Percentiles rank a stretch among this genome's conserved stretches.
Evolutionary conservation across 2,797 vertebrate genomes (phyloP).

Genomic region (Thamnophis elegans): DNA sequence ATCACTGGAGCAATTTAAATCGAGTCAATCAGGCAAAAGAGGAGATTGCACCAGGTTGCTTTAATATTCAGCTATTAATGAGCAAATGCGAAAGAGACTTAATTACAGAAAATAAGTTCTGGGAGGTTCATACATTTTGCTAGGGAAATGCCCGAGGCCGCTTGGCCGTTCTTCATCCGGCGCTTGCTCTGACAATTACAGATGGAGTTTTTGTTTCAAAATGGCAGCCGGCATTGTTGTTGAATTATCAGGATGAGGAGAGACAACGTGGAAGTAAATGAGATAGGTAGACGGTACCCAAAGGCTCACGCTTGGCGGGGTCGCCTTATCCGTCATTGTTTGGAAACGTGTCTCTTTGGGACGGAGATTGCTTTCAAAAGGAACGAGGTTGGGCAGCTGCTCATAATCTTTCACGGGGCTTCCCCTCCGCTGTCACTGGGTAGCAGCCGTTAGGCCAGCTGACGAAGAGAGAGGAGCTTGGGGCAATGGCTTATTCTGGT

Average conservation of each 20-base stretch:
- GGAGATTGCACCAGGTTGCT: conserved; percentile 23
- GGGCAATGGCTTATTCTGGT: background rate
- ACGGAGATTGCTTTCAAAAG: background rate
- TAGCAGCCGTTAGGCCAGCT: background rate
- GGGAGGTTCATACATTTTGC: background rate
- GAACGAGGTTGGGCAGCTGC: background rate
- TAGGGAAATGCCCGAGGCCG: background rate
- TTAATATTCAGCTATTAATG: conserved; percentile 38
- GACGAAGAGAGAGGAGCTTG: background rate
- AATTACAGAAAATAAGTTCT: background rate
- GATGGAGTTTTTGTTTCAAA: conserved; percentile 28
- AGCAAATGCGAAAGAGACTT: background rate
- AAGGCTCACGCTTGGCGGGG: background rate
- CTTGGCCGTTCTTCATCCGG: background rate
- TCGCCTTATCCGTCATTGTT: background rate
- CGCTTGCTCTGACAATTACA: background rate
- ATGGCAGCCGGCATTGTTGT: background rate
- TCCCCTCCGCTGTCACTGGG: background rate
- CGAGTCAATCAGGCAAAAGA: conserved; percentile 45
- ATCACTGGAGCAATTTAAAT: conserved; percentile 55
- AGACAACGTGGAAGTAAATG: conserved; percentile 1
- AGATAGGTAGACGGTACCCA: background rate
- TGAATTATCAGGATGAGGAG: conserved; percentile 11
- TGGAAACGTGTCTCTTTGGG: background rate
- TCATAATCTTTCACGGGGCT: no score